A percentile compares a stretch with the other conserved stretches of the same genome.
phyloP scores from a whole-genome alignment of 2,888 invertebrate genomes.

The Tipula unca region DNA sequence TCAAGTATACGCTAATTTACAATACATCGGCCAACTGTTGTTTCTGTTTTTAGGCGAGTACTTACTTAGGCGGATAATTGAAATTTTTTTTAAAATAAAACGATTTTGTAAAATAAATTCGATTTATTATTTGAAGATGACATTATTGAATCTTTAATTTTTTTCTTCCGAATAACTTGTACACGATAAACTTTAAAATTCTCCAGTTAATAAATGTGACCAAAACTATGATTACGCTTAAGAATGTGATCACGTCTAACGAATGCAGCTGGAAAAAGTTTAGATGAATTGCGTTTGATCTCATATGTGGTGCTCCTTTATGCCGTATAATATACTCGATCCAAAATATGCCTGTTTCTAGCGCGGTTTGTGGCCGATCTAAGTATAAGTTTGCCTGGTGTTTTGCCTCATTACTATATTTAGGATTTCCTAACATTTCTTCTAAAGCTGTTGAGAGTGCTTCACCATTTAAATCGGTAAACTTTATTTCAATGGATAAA shows the following conservation, averaged over 20 bases:
- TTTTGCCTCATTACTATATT: constrained; percentile 27
- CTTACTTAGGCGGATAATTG: too few relatives aligned
- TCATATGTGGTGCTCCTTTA: neutral
- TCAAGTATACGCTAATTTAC: too few relatives aligned
- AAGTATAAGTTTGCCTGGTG: neutral
- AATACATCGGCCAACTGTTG: too few relatives aligned
- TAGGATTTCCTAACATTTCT: neutral
- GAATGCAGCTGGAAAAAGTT: neutral
- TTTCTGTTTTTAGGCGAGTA: too few relatives aligned
- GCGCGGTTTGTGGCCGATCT: neutral
- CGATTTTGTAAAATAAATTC: too few relatives aligned
- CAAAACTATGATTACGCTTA: neutral
- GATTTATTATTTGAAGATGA: too few relatives aligned
- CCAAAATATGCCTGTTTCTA: neutral
- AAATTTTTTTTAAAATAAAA: too few relatives aligned
- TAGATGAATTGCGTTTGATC: neutral
- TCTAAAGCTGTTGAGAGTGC: neutral
- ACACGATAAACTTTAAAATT: neutral
- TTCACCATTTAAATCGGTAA: neutral
- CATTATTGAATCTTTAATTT: neutral
- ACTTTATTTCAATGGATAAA: neutral
- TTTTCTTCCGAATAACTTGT: neutral
- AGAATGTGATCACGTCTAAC: neutral
- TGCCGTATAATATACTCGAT: neutral
- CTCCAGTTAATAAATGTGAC: neutral